Conservation (phyloP, 2,797 vertebrate genomes). For the Notolabrus celidotus region DNA sequence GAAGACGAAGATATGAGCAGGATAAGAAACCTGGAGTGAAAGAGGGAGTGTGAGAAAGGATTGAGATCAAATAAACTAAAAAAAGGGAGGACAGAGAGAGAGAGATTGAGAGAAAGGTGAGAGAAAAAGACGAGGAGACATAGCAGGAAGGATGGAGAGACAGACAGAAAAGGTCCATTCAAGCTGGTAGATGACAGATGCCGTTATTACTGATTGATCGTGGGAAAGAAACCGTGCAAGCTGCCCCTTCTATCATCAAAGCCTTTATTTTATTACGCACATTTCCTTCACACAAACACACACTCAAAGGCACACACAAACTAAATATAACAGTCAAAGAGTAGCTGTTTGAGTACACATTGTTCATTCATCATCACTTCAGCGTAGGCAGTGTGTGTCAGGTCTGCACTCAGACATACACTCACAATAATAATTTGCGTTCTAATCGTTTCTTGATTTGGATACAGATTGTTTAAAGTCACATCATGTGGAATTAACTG, state of each 20-base stretch:
- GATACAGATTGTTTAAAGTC: not conserved
- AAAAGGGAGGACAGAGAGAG: slow-evolving; percentile 1
- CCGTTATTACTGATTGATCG: slow-evolving; percentile 46
- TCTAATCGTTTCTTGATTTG: slow-evolving; percentile 3
- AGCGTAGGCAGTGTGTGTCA: slow-evolving; percentile 6
- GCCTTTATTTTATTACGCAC: slow-evolving; percentile 37
- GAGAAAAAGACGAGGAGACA: not conserved
- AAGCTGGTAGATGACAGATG: slow-evolving; percentile 5
- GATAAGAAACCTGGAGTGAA: not conserved
- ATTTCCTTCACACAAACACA: slow-evolving; percentile 9
- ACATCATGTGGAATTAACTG: not conserved
- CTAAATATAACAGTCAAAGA: slow-evolving; percentile 48
- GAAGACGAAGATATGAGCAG: slow-evolving; percentile 65
- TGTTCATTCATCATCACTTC: slow-evolving; percentile 52
- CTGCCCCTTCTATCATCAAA: slow-evolving; percentile 54
- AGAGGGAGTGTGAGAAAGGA: slow-evolving; percentile 69
- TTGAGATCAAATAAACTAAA: slow-evolving; percentile 56
- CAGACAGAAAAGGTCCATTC: slow-evolving; percentile 16
- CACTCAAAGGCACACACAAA: slow-evolving; percentile 31
- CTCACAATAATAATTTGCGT: not conserved
- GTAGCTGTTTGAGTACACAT: slow-evolving; percentile 48
- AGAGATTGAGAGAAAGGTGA: slow-evolving; percentile 22
- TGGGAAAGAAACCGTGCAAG: slow-evolving; percentile 66
- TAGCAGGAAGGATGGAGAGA: slow-evolving; percentile 22
- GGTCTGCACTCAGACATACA: slow-evolving; percentile 9